Base-by-base conservation (phyloP, 2,888 invertebrate species). In the Hartigia nigra region DNA sequence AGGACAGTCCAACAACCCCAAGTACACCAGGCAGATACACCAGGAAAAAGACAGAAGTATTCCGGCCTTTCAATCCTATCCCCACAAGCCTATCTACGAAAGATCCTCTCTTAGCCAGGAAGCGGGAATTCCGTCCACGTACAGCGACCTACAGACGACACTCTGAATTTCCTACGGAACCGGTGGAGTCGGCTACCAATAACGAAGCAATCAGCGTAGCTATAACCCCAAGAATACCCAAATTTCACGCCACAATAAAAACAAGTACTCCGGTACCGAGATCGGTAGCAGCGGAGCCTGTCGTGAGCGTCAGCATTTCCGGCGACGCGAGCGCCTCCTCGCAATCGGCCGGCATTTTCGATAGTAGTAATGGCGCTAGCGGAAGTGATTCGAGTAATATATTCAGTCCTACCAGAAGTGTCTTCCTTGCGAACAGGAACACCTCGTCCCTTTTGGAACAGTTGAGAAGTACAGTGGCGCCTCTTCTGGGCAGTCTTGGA, bases 381-480 rank as follows among this genome's bases (percentile, higher is more conserved):
- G 88, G 88, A 12, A 82, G 82, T 31, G 82, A 75, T 69, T 83
- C 85, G 31, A 79, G 74, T 32, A 91, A 91, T 70, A 87, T 91
- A 80, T 91, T 91, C 83, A 91, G 84, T 82, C 91, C 91, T 1
- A 83, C 89, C 0, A 88, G 86, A 74, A 88, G 88, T 75, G 77
- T 82, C 23, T 84, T 89, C 69, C 81, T 87, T 31, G 83, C 87
- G 37, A 84, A 78, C 70, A 87, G 88, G 23, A 91, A 90, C 55
- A 81, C 74, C 55, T 81, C 74, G 9, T 87, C 88, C 12, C 82
- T 91, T 23, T 69, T 91, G 69, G 90, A 91, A 78, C 90, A 91
- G 76, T 81, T 91, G 4, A 84, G 91, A 35, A 91, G 91, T 80
- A 91, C 91, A 3, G 91, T 91, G 23, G 91, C 91, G 34, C 91